These are phyloP conservation scores for Papilio polytes DNA, from an alignment of 1,140 invertebrate species.

Conservation along the genomic window DNA sequence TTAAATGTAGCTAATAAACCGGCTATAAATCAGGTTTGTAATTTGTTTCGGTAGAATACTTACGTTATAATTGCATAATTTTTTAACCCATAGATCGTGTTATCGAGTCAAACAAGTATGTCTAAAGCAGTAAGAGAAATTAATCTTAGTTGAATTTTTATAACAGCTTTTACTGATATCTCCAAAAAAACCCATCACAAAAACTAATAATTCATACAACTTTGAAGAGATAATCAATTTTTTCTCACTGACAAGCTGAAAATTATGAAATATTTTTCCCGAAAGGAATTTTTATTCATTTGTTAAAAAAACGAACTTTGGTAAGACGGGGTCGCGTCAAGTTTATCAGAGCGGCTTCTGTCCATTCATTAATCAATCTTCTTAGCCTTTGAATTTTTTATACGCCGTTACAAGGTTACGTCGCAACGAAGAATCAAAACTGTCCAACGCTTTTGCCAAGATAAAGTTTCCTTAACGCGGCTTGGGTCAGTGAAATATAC, in stretches of 20 bases:
- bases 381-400: constrained; percentile 31
- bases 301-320: constrained; percentile 26
- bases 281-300: constrained; percentile 26
- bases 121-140: too few relatives aligned
- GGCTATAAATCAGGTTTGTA: too few relatives aligned
- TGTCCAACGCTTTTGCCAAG: constrained; percentile 14
- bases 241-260: constrained; percentile 10
- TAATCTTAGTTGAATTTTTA: background rate
- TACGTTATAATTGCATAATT: too few relatives aligned
- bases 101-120: too few relatives aligned
- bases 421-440: background rate
- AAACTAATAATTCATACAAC: constrained; percentile 1
- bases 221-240: constrained; percentile 9
- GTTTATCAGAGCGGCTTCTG: constrained; percentile 30
- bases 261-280: constrained; percentile 12
- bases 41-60: too few relatives aligned
- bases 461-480: constrained; percentile 9
- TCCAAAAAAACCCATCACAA: background rate
- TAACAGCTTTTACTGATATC: background rate
- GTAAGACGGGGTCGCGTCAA: constrained; percentile 30
- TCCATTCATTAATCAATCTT: constrained; percentile 36
- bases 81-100: too few relatives aligned
- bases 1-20: too few relatives aligned
- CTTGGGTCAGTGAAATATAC: background rate
- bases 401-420: constrained; percentile 19